Conservation (phyloP, 2,888 invertebrate genomes). For the Argyresthia albistria region DNA sequence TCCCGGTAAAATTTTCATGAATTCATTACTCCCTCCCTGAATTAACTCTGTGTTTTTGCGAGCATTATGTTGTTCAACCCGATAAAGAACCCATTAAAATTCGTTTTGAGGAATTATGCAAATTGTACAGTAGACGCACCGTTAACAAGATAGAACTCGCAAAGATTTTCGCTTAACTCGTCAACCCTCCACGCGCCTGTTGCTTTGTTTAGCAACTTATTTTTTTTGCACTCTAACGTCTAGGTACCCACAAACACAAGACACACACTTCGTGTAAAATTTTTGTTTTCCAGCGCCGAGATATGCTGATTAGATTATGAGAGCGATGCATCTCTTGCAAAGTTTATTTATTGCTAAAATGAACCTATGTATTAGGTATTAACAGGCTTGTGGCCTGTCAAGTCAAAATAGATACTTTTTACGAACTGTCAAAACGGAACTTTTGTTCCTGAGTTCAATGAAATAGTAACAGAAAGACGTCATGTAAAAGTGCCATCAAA, state of each 20-base stretch:
- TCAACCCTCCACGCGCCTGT: constrained; percentile 21
- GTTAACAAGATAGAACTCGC: constrained; percentile 46
- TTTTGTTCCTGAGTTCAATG: no score
- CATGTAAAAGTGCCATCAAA: no score
- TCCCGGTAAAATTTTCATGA: no score
- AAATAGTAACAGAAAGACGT: no score
- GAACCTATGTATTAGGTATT: background rate
- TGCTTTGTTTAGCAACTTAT: background rate
- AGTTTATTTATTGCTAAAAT: background rate
- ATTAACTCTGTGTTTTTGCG: background rate
- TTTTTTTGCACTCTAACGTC: background rate
- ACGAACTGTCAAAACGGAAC: no score
- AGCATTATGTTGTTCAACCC: constrained; percentile 48
- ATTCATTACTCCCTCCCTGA: no score
- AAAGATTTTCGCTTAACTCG: constrained; percentile 54
- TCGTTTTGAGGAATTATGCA: constrained; percentile 57
- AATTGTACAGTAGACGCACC: constrained; percentile 50
- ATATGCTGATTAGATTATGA: background rate
- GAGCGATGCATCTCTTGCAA: background rate
- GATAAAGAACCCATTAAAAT: constrained; percentile 55
- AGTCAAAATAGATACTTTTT: no score
- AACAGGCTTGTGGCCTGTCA: no score
- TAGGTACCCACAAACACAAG: no score
- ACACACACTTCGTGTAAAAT: no score
- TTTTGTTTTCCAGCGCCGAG: background rate